Conservation (phyloP, 2,113 vertebrate species). For the Muntiacus muntjak region DNA sequence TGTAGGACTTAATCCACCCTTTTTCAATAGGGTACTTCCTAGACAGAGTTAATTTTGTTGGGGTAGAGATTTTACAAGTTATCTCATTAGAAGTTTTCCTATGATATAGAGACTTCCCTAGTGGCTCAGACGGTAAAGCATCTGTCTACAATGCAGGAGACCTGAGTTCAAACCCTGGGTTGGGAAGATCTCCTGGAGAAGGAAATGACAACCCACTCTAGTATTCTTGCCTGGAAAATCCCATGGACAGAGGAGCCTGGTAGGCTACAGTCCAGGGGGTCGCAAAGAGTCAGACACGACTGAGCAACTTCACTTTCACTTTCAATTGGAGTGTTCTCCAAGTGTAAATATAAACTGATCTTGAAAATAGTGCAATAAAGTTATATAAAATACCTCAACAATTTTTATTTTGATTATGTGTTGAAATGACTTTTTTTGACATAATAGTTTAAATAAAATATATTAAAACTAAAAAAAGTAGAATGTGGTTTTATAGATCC, state of each 20-base stretch:
- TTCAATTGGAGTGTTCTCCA: not conserved
- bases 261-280: too few species aligned
- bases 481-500: conserved; percentile 36
- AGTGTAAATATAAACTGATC: not conserved
- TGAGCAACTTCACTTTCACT: not conserved
- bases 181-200: too few species aligned
- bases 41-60: conserved; percentile 5
- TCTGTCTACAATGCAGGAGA: too few species aligned
- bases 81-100: not conserved
- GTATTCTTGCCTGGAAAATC: too few species aligned
- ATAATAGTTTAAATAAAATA: not conserved
- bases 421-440: not conserved
- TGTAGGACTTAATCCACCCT: not conserved
- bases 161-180: too few species aligned
- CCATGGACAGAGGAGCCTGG: too few species aligned
- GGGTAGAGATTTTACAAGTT: conserved; percentile 26
- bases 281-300: too few species aligned
- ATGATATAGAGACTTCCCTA: not conserved
- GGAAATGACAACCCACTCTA: too few species aligned
- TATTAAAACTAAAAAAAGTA: not conserved
- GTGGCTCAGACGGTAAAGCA: too few species aligned
- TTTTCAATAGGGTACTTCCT: conserved; percentile 19
- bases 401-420: not conserved
- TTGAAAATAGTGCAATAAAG: not conserved
- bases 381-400: not conserved